Percentiles rank a stretch among this genome's conserved stretches.
Evolutionary conservation across 1,140 invertebrate genomes (phyloP).

Genomic region (Chlorops oryzae): DNA sequence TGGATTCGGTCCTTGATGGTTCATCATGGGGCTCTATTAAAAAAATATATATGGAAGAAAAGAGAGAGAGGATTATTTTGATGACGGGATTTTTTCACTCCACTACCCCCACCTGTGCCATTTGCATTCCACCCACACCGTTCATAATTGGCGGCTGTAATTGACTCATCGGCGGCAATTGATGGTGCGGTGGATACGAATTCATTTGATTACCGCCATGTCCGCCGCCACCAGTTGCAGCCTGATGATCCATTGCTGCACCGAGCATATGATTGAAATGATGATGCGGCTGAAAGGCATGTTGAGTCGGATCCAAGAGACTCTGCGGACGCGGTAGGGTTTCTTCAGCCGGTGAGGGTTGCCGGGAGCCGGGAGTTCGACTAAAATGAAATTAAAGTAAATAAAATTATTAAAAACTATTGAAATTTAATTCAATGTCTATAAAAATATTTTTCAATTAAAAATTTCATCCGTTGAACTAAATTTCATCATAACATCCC

Average conservation of each 20-base stretch:
- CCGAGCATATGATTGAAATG: conserved; percentile 44
- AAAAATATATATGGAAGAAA: not conserved
- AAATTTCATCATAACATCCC: no score
- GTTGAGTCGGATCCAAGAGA: conserved; percentile 34
- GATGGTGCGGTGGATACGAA: conserved; percentile 40
- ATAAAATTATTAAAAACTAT: no score
- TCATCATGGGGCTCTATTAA: conserved; percentile 36
- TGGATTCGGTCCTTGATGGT: conserved; percentile 46
- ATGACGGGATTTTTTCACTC: not conserved
- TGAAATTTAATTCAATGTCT: no score
- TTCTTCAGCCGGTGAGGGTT: conserved; percentile 84
- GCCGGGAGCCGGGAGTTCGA: conserved; percentile 80
- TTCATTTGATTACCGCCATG: conserved; percentile 26
- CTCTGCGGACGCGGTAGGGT: conserved; percentile 34
- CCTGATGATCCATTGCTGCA: conserved; percentile 40
- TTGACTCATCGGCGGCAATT: conserved; percentile 46
- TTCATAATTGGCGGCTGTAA: conserved; percentile 46
- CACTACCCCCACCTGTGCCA: conserved; percentile 37
- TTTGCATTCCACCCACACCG: conserved; percentile 44
- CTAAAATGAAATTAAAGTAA: conserved; percentile 50
- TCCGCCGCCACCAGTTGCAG: conserved; percentile 24
- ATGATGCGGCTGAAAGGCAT: conserved; percentile 36
- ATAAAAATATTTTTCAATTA: no score
- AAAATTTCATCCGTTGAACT: no score
- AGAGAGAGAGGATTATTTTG: not conserved